Percentiles rank a stretch among this genome's conserved stretches.
Evolutionary conservation across 2,113 vertebrate genomes (phyloP).

Genomic region (Thalassarche chlororhynchos): DNA sequence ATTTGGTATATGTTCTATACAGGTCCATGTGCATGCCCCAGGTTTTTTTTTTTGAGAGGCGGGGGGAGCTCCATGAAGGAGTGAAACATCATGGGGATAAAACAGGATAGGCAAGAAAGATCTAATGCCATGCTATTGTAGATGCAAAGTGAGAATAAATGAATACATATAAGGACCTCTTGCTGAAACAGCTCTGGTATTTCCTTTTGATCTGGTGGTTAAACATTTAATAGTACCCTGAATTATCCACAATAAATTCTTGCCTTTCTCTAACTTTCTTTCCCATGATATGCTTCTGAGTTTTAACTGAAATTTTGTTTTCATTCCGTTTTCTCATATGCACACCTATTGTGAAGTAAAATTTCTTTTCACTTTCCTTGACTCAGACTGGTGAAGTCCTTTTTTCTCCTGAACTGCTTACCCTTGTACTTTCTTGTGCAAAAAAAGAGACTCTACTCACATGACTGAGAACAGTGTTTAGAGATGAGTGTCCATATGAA

Average conservation of each 20-base stretch:
- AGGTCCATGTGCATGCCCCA: neutral
- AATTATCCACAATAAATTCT: neutral
- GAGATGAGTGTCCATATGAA: fast-evolving
- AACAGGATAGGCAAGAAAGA: neutral
- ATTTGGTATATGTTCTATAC: neutral
- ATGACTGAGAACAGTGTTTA: no score
- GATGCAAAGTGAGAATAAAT: neutral
- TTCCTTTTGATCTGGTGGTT: neutral
- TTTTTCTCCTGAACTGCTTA: neutral
- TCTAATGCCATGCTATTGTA: neutral
- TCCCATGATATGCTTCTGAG: neutral
- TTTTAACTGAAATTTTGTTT: neutral
- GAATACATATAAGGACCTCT: neutral
- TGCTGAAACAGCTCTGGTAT: neutral
- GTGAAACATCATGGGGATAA: neutral
- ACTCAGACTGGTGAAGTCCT: neutral
- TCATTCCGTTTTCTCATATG: neutral
- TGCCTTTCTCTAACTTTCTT: neutral
- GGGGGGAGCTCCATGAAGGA: neutral
- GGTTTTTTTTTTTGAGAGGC: no score
- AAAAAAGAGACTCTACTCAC: neutral
- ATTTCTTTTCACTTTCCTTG: neutral
- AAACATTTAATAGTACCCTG: neutral
- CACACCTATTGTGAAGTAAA: neutral
- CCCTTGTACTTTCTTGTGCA: neutral